phyloP scores from a whole-genome alignment of 2,113 vertebrate species.

The Vulpes lagopus region DNA sequence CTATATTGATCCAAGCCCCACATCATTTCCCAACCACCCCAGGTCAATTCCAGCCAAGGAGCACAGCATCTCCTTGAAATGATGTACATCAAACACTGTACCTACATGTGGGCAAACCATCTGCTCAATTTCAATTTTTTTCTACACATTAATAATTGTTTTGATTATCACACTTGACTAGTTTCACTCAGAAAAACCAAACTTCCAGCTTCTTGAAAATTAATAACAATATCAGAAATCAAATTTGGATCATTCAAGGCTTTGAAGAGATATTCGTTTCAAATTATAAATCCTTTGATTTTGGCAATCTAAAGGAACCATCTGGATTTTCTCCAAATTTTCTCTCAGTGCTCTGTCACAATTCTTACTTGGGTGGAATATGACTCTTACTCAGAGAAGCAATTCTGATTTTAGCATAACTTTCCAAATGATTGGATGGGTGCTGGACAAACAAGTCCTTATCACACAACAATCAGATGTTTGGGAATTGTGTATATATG shows the following conservation, averaged over 20 bases:
- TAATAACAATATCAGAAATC: constrained; percentile 33
- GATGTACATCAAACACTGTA: constrained; percentile 50
- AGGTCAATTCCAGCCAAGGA: constrained; percentile 72
- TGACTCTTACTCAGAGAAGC: neutral
- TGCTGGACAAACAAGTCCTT: neutral
- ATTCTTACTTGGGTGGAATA: constrained; percentile 18
- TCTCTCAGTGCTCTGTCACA: neutral
- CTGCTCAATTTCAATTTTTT: constrained; percentile 50
- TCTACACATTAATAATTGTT: constrained; percentile 46
- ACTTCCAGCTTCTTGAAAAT: constrained; percentile 40
- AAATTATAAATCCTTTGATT: constrained; percentile 66
- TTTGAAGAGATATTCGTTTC: constrained; percentile 44
- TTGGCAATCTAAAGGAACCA: constrained; percentile 27
- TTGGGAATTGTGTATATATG: neutral
- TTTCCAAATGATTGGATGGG: neutral
- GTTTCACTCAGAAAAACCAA: constrained; percentile 22
- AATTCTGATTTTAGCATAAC: constrained; percentile 44
- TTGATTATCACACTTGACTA: constrained; percentile 49
- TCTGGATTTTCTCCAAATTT: constrained; percentile 38
- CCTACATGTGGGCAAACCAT: constrained; percentile 49
- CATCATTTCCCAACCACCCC: constrained; percentile 74
- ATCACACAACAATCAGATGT: neutral
- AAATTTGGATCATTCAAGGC: neutral
- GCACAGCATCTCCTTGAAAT: constrained; percentile 72
- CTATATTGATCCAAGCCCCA: constrained; percentile 77